These are phyloP conservation scores for Sclerurus mexicanus DNA, from an alignment of 2,113 vertebrate species.

Conservation along the genomic window DNA sequence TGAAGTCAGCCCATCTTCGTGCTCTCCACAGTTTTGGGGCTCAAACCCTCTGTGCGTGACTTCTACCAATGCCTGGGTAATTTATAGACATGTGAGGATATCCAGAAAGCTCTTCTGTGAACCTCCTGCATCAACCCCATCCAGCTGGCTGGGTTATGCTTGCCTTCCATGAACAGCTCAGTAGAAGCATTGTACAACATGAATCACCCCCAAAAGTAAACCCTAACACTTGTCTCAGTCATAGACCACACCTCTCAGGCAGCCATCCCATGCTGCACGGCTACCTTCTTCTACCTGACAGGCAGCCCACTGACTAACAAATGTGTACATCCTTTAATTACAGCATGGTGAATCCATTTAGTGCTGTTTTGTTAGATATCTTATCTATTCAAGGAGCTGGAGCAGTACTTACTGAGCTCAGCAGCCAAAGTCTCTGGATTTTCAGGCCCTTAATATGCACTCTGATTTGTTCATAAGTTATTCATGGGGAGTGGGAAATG, in stretches of 20 bases:
- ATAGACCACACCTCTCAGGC: neutral
- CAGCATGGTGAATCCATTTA: neutral
- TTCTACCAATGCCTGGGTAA: neutral
- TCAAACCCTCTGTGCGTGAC: neutral
- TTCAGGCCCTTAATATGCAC: constrained; percentile 44
- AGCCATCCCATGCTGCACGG: neutral
- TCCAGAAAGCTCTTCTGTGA: neutral
- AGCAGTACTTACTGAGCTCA: neutral
- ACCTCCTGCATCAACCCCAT: neutral
- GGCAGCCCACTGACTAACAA: neutral
- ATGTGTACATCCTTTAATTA: neutral
- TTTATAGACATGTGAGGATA: neutral
- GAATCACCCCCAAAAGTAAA: neutral
- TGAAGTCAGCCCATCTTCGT: neutral
- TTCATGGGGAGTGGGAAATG: constrained; percentile 54
- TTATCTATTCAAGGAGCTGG: neutral
- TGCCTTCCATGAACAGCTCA: neutral
- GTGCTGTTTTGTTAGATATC: neutral
- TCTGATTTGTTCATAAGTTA: constrained; percentile 59
- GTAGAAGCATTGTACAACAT: neutral
- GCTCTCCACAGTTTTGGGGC: neutral
- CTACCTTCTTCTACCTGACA: neutral
- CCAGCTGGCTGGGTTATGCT: neutral
- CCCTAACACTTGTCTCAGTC: neutral
- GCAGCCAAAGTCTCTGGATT: neutral